phyloP scores from a whole-genome alignment of 2,113 vertebrate genomes.

The Podiceps cristatus region DNA sequence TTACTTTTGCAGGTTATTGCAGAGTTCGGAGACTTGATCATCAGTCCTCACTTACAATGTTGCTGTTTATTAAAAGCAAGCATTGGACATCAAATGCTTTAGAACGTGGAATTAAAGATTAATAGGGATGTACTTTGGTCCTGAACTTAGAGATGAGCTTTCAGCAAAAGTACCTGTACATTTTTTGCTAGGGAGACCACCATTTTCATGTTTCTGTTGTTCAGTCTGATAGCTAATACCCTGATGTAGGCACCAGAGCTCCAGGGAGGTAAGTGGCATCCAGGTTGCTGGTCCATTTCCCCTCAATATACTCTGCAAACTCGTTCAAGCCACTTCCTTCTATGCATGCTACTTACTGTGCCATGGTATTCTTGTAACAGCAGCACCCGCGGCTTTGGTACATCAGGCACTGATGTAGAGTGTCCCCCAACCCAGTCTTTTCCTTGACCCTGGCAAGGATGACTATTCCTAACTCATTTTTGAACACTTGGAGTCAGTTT shows the following conservation, averaged over 20 bases:
- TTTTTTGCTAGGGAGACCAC: background rate
- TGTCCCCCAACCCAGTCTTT: background rate
- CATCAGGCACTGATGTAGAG: background rate
- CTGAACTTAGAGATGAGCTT: background rate
- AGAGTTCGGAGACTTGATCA: background rate
- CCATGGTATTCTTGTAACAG: background rate
- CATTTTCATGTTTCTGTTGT: background rate
- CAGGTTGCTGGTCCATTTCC: background rate
- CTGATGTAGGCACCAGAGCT: background rate
- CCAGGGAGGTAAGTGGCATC: background rate
- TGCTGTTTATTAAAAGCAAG: background rate
- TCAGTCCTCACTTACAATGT: background rate
- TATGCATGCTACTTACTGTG: background rate
- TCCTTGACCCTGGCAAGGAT: background rate
- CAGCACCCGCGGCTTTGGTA: background rate
- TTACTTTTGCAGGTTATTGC: background rate
- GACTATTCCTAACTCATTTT: background rate
- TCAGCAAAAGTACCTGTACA: background rate
- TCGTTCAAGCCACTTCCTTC: background rate
- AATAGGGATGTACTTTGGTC: background rate
- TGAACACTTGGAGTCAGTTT: background rate
- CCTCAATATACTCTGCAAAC: background rate
- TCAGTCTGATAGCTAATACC: background rate
- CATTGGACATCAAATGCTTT: background rate
- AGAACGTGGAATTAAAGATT: background rate